Base-by-base conservation (phyloP, 1,140 invertebrate species). In the Matsumurasca onukii region DNA sequence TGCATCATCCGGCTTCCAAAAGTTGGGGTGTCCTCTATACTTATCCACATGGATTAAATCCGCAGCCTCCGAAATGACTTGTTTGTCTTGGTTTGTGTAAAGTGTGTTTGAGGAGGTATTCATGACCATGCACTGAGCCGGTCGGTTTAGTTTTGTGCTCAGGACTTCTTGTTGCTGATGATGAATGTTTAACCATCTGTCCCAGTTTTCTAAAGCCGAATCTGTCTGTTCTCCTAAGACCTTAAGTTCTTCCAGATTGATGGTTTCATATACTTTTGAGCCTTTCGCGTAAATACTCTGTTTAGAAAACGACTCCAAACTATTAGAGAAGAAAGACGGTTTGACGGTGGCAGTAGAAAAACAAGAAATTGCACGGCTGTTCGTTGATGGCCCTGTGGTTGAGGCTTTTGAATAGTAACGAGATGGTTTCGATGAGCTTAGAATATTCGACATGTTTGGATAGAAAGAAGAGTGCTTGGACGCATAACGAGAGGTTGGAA, bases 131-230 rank as follows among this genome's bases (percentile, higher is more conserved):
- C 55, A 59, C 5, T 59, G 55, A 12, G 55, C 24, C 9, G 55
- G 55, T 24, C 55, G 25, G 9, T 59, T 59, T n/a, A 59, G 30
- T 5, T 5, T 59, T 9, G 15, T 29, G n/a, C 55, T 59, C 25
- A 59, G 25, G 2, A 27, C 13, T 13, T 59, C 55, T 59, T 59
- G 55, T n/a, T 59, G 55, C n/a, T 59, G 15, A 27, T 29, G 25
- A 27, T 59, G 55, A 9, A 59, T 59, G 55, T 59, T 24, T 25
- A 59, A 24, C 55, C 55, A 59, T 59, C 25, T 59, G 24, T 59
- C 24, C 55, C 55, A 59, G 25, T 59, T 59, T 29, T 13, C 22
- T 5, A 59, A 29, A 5, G 13, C 9, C 9, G 55, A 29, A 27
- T 59, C 15, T 5, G 55, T n/a, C n/a, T n/a, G 5, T 59, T 59